Percentiles rank a stretch among this genome's conserved stretches.
phyloP scores from a whole-genome alignment of 1,140 invertebrate species.

The Pseudomyrmex flavicornis region DNA sequence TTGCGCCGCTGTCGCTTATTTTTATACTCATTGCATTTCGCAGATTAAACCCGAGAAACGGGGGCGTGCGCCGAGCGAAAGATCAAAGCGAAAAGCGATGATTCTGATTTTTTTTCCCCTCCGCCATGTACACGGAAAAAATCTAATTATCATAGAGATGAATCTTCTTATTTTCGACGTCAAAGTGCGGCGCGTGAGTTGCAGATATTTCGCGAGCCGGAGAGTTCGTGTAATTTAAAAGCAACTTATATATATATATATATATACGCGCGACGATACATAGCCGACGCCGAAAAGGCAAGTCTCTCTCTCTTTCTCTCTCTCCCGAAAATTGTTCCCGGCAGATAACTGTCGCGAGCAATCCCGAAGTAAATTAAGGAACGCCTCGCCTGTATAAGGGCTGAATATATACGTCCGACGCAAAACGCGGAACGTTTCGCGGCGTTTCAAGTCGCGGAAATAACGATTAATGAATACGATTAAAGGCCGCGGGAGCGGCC shows the following conservation, averaged over 20 bases:
- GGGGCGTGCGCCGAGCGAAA: not conserved
- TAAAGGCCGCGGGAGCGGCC: slow-evolving; percentile 26
- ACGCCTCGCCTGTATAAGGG: slow-evolving; percentile 27
- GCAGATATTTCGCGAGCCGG: no score
- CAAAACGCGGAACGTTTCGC: not conserved
- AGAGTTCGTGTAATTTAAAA: no score
- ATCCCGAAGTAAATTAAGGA: slow-evolving; percentile 40
- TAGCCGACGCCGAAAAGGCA: slow-evolving; percentile 18
- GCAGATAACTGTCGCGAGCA: slow-evolving; percentile 36
- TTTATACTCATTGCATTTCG: slow-evolving; percentile 48
- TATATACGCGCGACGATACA: not conserved
- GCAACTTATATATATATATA: no score
- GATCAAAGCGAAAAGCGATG: not conserved
- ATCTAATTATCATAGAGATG: not conserved
- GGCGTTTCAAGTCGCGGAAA: slow-evolving; percentile 23
- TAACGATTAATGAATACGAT: slow-evolving; percentile 55
- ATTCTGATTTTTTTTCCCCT: not conserved
- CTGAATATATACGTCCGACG: slow-evolving; percentile 12
- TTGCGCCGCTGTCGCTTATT: slow-evolving; percentile 18
- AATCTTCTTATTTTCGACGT: not conserved
- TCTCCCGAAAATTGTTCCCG: slow-evolving; percentile 24
- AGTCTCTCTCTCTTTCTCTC: not conserved
- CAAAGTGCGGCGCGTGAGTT: not conserved
- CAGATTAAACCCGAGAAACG: slow-evolving; percentile 36
- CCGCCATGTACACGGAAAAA: no score